These are phyloP conservation scores for Campopleginae sp. DNA, from an alignment of 2,888 invertebrate species.

Conservation along the genomic window DNA sequence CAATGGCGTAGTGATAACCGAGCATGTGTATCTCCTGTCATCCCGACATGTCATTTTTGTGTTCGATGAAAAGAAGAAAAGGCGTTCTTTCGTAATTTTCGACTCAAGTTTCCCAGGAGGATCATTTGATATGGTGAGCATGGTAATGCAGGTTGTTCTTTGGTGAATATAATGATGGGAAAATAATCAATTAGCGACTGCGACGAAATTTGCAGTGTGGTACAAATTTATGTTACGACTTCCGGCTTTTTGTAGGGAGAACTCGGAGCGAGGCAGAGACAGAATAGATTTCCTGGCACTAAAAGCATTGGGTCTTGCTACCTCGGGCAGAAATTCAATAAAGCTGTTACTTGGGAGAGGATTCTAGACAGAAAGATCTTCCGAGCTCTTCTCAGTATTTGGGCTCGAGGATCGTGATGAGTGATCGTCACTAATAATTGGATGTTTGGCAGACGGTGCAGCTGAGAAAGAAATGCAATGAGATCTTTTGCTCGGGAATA, in stretches of 20 bases:
- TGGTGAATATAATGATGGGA: no score
- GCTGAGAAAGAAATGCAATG: neutral
- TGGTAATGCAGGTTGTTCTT: neutral
- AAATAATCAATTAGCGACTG: neutral
- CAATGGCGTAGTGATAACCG: constrained; percentile 44
- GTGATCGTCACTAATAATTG: neutral
- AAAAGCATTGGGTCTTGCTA: constrained; percentile 69
- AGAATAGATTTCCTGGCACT: constrained; percentile 53
- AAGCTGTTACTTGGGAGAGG: constrained; percentile 71
- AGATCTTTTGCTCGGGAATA: neutral
- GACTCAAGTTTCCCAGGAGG: neutral
- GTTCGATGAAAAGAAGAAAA: constrained; percentile 18
- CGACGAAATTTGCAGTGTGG: neutral
- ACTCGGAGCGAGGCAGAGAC: neutral
- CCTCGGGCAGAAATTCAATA: constrained; percentile 75
- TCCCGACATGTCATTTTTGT: constrained; percentile 41
- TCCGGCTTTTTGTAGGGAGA: neutral
- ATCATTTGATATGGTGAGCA: neutral
- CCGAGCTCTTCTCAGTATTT: no score
- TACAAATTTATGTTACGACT: neutral
- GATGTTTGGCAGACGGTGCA: neutral
- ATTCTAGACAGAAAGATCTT: constrained; percentile 19
- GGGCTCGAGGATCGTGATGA: neutral
- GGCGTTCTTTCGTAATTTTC: constrained; percentile 12
- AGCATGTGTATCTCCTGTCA: constrained; percentile 24